Evolutionary conservation across 2,888 invertebrate species (phyloP).

Genomic region (Drosophila quasianomalipes): DNA sequence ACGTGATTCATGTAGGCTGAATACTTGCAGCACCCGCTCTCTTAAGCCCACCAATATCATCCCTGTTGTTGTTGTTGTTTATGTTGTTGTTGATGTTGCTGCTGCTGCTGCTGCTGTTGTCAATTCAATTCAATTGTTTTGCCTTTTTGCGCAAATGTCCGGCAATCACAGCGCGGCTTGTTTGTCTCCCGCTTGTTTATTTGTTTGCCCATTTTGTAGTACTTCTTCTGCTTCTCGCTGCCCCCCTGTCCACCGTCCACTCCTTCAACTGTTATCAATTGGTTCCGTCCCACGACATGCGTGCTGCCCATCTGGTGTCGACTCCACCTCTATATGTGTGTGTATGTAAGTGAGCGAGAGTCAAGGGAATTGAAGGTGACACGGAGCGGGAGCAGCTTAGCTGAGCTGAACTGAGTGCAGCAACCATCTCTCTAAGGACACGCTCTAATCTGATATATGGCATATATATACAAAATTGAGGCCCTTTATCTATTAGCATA

Average conservation of each 20-base stretch:
- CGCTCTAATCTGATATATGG: neutral
- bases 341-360: constrained; percentile 3
- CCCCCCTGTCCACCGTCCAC: constrained; percentile 2
- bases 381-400: constrained; percentile 62
- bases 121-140: constrained; percentile 77
- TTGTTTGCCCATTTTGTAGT: constrained; percentile 58
- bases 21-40: constrained; percentile 69
- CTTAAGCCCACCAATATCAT: constrained; percentile 18
- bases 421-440: neutral
- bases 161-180: constrained; percentile 73
- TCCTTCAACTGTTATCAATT: constrained; percentile 58
- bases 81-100: constrained; percentile 9
- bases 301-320: constrained; percentile 9
- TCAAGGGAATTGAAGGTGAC: constrained; percentile 64
- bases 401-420: constrained; percentile 24
- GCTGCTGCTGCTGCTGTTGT: constrained; percentile 52
- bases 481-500: neutral
- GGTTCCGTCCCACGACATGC: constrained; percentile 51
- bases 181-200: constrained; percentile 66
- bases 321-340: neutral
- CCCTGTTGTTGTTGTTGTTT: constrained; percentile 23
- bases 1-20: constrained; percentile 69
- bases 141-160: constrained; percentile 78
- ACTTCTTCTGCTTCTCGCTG: constrained; percentile 37
- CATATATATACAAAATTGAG: neutral